A percentile compares a stretch with the other conserved stretches of the same genome.
phyloP scores from a whole-genome alignment of 2,888 invertebrate genomes.

The Podabrus alpinus region DNA sequence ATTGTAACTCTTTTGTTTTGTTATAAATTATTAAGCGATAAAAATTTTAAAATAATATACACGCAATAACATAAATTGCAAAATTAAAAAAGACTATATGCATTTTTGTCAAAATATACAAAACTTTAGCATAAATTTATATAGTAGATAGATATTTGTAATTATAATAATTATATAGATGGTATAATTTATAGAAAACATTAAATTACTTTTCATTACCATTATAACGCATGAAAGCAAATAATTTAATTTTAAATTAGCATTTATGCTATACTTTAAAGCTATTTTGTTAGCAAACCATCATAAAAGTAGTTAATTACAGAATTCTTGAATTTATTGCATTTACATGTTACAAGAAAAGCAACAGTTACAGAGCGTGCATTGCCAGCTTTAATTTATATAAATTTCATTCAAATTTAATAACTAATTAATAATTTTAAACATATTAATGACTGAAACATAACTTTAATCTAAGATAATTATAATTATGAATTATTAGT shows the following conservation, averaged over 20 bases:
- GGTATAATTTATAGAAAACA: not conserved
- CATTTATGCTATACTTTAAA: not conserved
- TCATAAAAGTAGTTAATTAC: slow-evolving; percentile 1
- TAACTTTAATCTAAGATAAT: not conserved
- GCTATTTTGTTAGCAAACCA: not conserved
- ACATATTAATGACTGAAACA: not conserved
- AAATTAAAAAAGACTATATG: too few species aligned
- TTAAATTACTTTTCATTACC: not conserved
- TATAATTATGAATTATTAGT: not conserved
- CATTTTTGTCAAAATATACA: too few species aligned
- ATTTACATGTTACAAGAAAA: not conserved
- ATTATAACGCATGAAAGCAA: not conserved
- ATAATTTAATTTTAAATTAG: not conserved
- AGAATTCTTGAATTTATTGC: not conserved
- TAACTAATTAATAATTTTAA: not conserved
- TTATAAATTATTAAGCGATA: too few species aligned
- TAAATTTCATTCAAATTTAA: not conserved
- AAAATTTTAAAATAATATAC: too few species aligned
- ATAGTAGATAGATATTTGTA: too few species aligned
- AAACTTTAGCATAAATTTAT: too few species aligned
- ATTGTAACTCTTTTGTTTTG: too few species aligned
- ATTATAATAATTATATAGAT: too few species aligned
- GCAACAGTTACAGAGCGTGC: not conserved
- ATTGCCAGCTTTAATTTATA: not conserved
- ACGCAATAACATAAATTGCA: too few species aligned